Evolutionary conservation across 2,888 invertebrate genomes (phyloP).

Genomic region (Tipula helvola): DNA sequence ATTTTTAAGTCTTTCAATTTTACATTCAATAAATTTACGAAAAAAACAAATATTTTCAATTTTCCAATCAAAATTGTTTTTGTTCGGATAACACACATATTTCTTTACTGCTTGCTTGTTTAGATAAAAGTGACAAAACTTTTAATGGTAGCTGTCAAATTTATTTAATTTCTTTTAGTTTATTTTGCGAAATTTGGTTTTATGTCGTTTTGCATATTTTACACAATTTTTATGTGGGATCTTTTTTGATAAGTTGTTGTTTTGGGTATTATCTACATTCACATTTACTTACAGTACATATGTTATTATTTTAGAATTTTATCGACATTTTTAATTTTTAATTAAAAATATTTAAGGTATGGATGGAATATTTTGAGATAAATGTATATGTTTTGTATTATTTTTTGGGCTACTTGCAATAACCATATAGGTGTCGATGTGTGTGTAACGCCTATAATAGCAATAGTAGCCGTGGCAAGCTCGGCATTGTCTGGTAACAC

Average conservation of each 20-base stretch:
- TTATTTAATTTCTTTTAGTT: background rate
- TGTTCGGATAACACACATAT: background rate
- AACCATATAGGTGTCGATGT: too few species aligned
- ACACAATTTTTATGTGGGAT: background rate
- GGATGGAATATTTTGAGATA: too few species aligned
- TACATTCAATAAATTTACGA: background rate
- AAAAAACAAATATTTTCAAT: background rate
- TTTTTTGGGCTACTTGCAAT: too few species aligned
- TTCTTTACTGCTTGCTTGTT: background rate
- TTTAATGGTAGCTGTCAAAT: background rate
- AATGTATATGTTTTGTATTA: too few species aligned
- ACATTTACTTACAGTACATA: too few species aligned
- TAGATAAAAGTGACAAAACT: background rate
- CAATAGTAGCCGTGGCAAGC: too few species aligned
- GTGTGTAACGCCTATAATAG: too few species aligned
- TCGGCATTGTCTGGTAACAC: too few species aligned
- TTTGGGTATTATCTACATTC: too few species aligned
- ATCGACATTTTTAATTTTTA: too few species aligned
- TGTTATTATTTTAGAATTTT: too few species aligned
- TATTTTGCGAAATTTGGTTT: background rate
- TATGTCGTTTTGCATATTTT: background rate
- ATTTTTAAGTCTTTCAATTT: background rate
- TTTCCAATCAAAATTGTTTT: background rate
- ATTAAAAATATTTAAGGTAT: too few species aligned
- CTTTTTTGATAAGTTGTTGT: background rate